Base-by-base conservation (phyloP, 2,797 vertebrate species). In the Rhinatrema bivittatum region DNA sequence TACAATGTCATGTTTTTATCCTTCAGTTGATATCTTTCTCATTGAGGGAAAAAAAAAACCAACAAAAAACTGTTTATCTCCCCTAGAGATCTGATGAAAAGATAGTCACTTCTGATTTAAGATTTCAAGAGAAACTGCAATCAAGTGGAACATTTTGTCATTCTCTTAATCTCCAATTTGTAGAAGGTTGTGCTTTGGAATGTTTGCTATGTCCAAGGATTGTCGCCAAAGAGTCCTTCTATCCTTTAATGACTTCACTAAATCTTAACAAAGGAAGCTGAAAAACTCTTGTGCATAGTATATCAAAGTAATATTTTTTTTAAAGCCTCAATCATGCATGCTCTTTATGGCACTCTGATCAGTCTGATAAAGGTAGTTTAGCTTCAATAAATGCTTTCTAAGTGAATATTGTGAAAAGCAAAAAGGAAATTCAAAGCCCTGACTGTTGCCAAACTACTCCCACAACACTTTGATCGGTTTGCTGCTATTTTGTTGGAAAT, bases 221-320 rank as follows among this genome's bases (percentile, higher is more conserved):
- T 78, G 80, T 70, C 77, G 79, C 75, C 75, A 78, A 79, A 82
- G 70, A 79, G 62, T 59, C 62, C 63, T 79, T 80, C 76, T 76
- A 68, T 76, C 79, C 74, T 76, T 74, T 81, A 78, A 81, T 72
- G 65, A 59, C 45, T 54, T 50, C 55, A 74, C 62, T 81, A 82
- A 83, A 82, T 82, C 78, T 82, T 83, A 72, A 74, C 68, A 81
- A 82, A 83, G 72, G 80, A 78, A 82, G 69, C 73, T 78, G 69
- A 71, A 76, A 81, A 79, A 81, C 73, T 72, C 80, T 81, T 73
- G 68, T 65, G 60, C 72, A 64, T 47, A 65, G 69, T 78, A 71
- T 75, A 81, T 83, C 76, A 82, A 81, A 82, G 74, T 68, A 65
- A 55, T 72, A 70, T 74, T 75, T 79, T 29, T 67, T 81, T 72